Evolutionary conservation across 2,888 invertebrate genomes (phyloP), one percentile per base, ranked within the genome.

Genomic region (Lamproptera curius): DNA sequence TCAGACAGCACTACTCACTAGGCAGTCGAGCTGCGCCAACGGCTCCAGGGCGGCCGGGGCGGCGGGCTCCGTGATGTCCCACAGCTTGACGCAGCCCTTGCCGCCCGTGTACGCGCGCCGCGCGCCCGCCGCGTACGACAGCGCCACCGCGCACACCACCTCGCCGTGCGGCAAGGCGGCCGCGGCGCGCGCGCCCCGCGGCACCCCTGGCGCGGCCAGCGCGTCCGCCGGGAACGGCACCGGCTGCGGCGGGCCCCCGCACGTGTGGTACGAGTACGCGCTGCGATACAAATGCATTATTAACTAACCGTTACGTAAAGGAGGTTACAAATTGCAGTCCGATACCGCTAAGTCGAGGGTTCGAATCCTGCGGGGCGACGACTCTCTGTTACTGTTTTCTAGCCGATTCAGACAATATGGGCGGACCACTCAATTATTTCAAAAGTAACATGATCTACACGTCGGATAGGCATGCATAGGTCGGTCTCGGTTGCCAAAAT

Each of bases 21-120:
- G 85, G 74, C 97, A 97, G 72, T 97, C 97, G 37, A 97, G 82
- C 74, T 97, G 96, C 33, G 96, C 95, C 4, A 97, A 91, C 5
- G 97, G 96, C 58, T 98, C 97, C 28, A 97, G 80, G 65, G 96
- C 95, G 42, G 94, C 94, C 1, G 92, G 93, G 42, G 94, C 94
- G 1, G 92, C 93, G 0, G 95, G 94, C 66, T 95, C 95, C 64
- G 94, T 93, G 63, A 97, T 96, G 76, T 97, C 97, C 97, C 97
- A 97, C 14, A 98, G 94, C 83, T 98, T 98, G 55, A 98, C 98
- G 77, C 97, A 96, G 17, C 98, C 97, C 84, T 98, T 98, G 55
- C 98, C 98, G 16, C 98, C 99, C 0, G 99, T 99, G 84, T 98
- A 99, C n/a, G 98, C 97, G 77, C 96, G 95, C 62, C 96, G 91